Evolutionary conservation across 2,888 invertebrate genomes (phyloP).

Genomic region (Teleogryllus oceanicus): DNA sequence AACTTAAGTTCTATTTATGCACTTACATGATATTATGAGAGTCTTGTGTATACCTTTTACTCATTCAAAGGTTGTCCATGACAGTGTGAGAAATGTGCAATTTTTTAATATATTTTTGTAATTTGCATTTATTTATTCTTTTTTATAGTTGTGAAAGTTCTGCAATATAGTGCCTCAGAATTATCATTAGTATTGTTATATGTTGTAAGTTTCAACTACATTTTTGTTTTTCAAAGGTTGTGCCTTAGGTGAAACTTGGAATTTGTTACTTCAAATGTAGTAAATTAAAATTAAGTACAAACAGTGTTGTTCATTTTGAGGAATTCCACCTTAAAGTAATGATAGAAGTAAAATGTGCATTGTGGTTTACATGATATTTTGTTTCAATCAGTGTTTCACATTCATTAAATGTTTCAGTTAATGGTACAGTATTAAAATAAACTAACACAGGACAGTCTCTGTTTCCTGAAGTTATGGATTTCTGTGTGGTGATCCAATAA

Average conservation of each 20-base stretch:
- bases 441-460: neutral
- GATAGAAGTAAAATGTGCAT: neutral
- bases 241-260: neutral
- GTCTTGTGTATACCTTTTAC: neutral
- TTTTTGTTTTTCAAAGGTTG: neutral
- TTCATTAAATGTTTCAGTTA: neutral
- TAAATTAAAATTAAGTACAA: conserved; percentile 7
- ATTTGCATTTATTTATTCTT: conserved; percentile 11
- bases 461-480: neutral
- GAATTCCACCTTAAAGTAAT: neutral
- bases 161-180: conserved; percentile 1
- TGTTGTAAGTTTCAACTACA: neutral
- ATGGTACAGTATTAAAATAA: neutral
- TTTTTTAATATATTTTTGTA: neutral
- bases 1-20: neutral
- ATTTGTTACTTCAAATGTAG: neutral
- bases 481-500: too few species aligned
- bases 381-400: neutral
- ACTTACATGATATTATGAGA: neutral
- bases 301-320: neutral
- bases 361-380: neutral
- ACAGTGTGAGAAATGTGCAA: conserved; percentile 8
- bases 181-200: neutral
- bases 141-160: neutral
- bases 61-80: neutral